Conservation (phyloP, 2,113 vertebrate species). For the Myotis brandtii region DNA sequence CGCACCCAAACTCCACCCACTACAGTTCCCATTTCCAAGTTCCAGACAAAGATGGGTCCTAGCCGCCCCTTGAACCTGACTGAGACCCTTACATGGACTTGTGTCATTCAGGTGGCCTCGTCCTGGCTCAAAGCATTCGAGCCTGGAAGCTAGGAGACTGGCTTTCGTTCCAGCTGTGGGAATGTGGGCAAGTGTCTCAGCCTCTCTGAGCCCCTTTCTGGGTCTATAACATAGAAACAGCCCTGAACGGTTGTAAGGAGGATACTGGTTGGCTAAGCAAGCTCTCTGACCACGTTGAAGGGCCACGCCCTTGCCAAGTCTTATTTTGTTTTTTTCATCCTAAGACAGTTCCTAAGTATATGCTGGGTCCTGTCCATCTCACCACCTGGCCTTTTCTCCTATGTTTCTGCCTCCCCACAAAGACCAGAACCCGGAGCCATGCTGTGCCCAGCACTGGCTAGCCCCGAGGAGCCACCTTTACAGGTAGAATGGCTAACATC, state of each 20-base stretch:
- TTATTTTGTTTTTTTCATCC: background rate
- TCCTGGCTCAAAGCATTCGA: background rate
- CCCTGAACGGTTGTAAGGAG: background rate
- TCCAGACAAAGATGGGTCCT: background rate
- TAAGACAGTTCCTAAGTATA: background rate
- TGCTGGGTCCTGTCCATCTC: background rate
- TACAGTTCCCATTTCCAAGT: background rate
- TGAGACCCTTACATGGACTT: background rate
- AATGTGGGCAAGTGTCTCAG: background rate
- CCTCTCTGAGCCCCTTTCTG: background rate
- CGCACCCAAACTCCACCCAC: background rate
- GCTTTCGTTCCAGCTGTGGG: background rate
- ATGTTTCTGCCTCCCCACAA: background rate
- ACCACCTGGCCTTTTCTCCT: background rate
- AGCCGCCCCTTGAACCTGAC: background rate
- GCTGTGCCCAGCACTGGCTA: background rate
- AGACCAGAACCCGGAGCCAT: background rate
- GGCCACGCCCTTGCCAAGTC: background rate
- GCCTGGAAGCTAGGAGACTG: background rate
- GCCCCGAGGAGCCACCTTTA: background rate
- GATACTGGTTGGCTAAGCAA: background rate
- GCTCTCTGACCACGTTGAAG: background rate
- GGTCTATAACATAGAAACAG: background rate
- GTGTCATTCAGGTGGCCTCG: background rate
- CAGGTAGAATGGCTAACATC: background rate